Percentiles rank a stretch among this genome's conserved stretches.
phyloP scores from a whole-genome alignment of 2,888 invertebrate species.

The Odontomyia ornata region DNA sequence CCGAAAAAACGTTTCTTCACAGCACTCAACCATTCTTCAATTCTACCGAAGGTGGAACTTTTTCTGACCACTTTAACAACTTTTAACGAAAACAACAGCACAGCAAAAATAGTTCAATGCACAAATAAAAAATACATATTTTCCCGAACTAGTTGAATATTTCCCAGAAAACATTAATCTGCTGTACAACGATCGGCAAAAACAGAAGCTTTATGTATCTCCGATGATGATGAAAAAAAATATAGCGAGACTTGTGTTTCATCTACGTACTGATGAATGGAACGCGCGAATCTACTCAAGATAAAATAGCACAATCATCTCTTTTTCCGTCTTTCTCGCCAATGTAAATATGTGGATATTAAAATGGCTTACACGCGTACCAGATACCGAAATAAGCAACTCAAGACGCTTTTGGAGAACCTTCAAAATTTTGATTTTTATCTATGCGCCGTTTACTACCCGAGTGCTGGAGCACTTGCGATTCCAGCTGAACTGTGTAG shows the following conservation, averaged over 20 bases:
- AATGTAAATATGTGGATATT: background rate
- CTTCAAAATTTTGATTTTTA: background rate
- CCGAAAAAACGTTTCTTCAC: no score
- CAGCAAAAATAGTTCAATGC: background rate
- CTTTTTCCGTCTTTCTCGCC: background rate
- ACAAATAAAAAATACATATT: background rate
- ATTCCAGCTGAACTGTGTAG: background rate
- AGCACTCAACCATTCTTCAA: no score
- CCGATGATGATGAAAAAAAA: no score
- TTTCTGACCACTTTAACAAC: no score
- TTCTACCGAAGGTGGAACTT: no score
- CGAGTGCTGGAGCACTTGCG: background rate
- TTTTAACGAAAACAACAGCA: no score
- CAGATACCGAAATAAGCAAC: background rate
- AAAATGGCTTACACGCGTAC: constrained; percentile 11
- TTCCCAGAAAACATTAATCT: background rate
- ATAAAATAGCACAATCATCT: constrained; percentile 7
- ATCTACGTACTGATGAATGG: background rate
- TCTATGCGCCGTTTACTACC: no score
- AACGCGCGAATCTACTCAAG: background rate
- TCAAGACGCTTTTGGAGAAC: background rate
- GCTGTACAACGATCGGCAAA: background rate
- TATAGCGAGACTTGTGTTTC: no score
- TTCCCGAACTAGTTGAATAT: background rate
- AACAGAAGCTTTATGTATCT: background rate